phyloP scores from a whole-genome alignment of 2,113 vertebrate species.

The Mus musculus region GRCm39 chr4:81476501-81477000 shows the following conservation, averaged over 20 bases:
- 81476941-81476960: background rate
- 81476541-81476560: conserved; percentile 8
- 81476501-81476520: background rate
- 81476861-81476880: background rate
- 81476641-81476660: conserved; percentile 22
- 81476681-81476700: background rate
- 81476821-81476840: background rate
- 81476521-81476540: background rate
- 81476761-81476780: conserved; percentile 7
- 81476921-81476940: background rate
- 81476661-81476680: background rate
- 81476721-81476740: conserved; percentile 46
- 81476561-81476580: background rate
- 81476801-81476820: background rate
- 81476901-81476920: background rate
- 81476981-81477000: background rate
- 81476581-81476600: background rate
- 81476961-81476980: background rate
- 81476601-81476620: background rate
- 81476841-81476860: background rate
- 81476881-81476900: conserved; percentile 1
- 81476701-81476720: conserved; percentile 6
- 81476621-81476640: background rate
- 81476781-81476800: background rate
- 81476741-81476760: background rate